Evolutionary conservation across 2,888 invertebrate species (phyloP), one percentile per base, ranked within the genome.

Genomic region (Mystacides longicornis): DNA sequence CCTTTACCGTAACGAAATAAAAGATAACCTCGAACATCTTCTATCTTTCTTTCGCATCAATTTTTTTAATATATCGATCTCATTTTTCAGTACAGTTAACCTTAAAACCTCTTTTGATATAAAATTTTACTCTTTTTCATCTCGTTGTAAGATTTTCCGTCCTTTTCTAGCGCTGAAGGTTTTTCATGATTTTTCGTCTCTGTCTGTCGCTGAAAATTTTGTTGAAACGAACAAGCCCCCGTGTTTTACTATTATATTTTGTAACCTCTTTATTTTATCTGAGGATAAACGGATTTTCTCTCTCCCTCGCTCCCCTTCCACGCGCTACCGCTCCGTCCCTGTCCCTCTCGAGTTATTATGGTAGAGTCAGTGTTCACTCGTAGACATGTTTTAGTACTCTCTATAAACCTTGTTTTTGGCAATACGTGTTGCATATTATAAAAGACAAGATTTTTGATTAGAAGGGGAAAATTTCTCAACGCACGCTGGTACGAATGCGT

Each of bases 391-490:
- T 37, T 37, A 37, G 37, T 37, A 37, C 37, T 37, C 16, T 37
- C 16, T 16, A 37, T 37, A 37, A 37, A 37, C 37, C 37, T 37
- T 37, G 37, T 37, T 37, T 27, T 37, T 37, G 37, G 37, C 37
- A 37, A 37, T 37, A 37, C 37, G 37, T 37, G 37, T 37, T 37
- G 37, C 37, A 37, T 37, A 37, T n/a, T n/a, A n/a, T 37, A 37
- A 37, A 37, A 37, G 37, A 37, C 37, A 37, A 37, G 37, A 37
- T 37, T 37, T 37, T 37, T 37, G 37, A 37, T 37, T 37, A 37
- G n/a, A n/a, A n/a, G 37, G 37, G 37, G 37, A 37, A 37, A 16
- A 37, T 37, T 4, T 37, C 16, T 37, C 37, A n/a, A 37, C n/a
- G n/a, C n/a, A n/a, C n/a, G n/a, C n/a, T n/a, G n/a, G n/a, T n/a